Conservation (phyloP, 2,113 vertebrate genomes). For the Miniopterus natalensis region DNA sequence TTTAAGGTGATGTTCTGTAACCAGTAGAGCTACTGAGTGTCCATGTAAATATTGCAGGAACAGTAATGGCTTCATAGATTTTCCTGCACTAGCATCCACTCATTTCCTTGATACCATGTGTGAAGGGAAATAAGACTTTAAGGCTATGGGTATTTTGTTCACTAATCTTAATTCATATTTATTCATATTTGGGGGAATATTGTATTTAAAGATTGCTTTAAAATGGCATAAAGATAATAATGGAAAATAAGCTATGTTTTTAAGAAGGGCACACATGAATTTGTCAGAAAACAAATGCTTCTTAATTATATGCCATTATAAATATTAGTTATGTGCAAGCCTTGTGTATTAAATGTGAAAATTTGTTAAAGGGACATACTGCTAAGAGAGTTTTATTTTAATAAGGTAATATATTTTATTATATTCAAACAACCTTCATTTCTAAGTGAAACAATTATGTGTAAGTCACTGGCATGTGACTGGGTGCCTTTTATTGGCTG, state of each 20-base stretch:
- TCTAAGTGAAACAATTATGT: not conserved
- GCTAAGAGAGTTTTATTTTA: constrained; percentile 63
- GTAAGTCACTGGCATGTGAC: not conserved
- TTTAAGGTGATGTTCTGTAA: not conserved
- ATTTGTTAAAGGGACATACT: constrained; percentile 43
- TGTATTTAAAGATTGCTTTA: constrained; percentile 52
- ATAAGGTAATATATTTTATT: constrained; percentile 11
- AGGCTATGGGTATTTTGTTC: constrained; percentile 4
- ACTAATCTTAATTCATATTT: constrained; percentile 32
- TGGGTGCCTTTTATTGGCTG: not conserved
- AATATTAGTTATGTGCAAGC: constrained; percentile 17
- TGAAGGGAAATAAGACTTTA: not conserved
- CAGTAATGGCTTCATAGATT: not conserved
- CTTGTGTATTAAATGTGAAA: constrained; percentile 66
- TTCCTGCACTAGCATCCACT: not conserved
- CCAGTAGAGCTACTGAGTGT: not conserved
- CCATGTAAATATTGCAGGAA: not conserved
- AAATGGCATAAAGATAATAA: constrained; percentile 47
- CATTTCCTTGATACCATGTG: not conserved
- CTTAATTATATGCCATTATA: constrained; percentile 1
- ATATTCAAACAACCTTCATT: constrained; percentile 19
- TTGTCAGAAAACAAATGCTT: constrained; percentile 51
- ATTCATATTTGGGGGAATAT: constrained; percentile 32
- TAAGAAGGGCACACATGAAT: constrained; percentile 1
- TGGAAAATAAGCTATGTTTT: constrained; percentile 56